Percentiles rank a stretch among this genome's conserved stretches.
Conservation (phyloP, 1,140 invertebrate genomes). For the Bombus haemorrhoidalis region DNA sequence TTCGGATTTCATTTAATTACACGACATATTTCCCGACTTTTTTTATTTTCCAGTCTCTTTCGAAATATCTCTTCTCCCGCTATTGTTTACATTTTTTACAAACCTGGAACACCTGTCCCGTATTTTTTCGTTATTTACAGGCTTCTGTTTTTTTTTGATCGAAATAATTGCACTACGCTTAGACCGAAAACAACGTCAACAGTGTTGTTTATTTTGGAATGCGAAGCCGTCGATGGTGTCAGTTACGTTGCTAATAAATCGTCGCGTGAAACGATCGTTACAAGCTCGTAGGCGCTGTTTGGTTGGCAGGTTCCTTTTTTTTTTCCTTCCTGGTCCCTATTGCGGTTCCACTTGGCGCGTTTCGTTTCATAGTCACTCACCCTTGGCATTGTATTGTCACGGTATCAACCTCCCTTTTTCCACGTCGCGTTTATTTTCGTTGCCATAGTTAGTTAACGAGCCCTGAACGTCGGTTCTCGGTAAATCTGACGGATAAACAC, state of each 20-base stretch:
- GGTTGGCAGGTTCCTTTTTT: not conserved
- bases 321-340: not conserved
- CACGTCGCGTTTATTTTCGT: not conserved
- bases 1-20: too few relatives aligned
- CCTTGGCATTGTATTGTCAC: slow-evolving; percentile 27
- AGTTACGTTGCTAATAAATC: not conserved
- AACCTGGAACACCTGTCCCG: not conserved
- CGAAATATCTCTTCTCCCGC: not conserved
- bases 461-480: not conserved
- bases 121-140: not conserved
- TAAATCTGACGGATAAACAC: not conserved
- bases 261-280: not conserved
- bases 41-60: not conserved
- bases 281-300: not conserved
- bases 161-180: not conserved
- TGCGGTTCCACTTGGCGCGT: slow-evolving; percentile 11
- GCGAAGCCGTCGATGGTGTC: not conserved
- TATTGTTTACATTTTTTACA: not conserved
- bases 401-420: slow-evolving; percentile 3
- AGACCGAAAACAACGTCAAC: not conserved
- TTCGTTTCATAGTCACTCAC: slow-evolving; percentile 13
- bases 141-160: not conserved
- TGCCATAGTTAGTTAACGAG: not conserved
- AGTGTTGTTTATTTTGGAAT: not conserved
- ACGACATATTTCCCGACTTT: too few relatives aligned